A percentile compares a stretch with the other conserved stretches of the same genome.
Evolutionary conservation across 2,888 invertebrate genomes (phyloP).

Genomic region (Rapana venosa): DNA sequence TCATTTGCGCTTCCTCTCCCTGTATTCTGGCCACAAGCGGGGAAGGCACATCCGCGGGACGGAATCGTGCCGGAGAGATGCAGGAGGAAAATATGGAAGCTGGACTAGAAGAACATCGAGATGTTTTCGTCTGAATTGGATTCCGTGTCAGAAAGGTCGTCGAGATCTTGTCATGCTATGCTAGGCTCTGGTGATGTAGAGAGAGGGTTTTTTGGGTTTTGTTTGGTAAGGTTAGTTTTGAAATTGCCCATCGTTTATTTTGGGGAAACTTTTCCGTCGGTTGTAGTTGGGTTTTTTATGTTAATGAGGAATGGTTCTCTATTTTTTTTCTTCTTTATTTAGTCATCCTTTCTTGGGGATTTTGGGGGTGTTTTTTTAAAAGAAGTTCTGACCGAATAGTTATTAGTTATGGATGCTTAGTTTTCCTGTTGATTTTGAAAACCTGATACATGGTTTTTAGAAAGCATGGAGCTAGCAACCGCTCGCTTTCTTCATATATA

Average conservation of each 20-base stretch:
- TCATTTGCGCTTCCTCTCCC: constrained; percentile 32
- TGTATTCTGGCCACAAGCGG: not conserved
- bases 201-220: no score
- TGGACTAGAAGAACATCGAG: not conserved
- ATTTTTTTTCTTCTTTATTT: not conserved
- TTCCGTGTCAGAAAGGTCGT: not conserved
- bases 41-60: constrained; percentile 26
- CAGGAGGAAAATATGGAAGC: not conserved
- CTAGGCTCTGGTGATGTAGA: no score
- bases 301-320: not conserved
- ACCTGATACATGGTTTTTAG: no score
- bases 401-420: not conserved
- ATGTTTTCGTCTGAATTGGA: not conserved
- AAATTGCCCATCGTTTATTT: no score
- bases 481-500: no score
- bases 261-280: no score
- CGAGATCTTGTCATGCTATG: no score
- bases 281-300: no score
- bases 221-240: no score
- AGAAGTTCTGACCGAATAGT: not conserved
- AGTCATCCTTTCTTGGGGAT: not conserved
- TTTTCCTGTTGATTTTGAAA: not conserved
- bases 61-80: constrained; percentile 19
- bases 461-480: no score
- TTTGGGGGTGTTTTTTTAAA: not conserved